phyloP scores from a whole-genome alignment of 2,797 vertebrate species.

The Lutra lutra region DNA sequence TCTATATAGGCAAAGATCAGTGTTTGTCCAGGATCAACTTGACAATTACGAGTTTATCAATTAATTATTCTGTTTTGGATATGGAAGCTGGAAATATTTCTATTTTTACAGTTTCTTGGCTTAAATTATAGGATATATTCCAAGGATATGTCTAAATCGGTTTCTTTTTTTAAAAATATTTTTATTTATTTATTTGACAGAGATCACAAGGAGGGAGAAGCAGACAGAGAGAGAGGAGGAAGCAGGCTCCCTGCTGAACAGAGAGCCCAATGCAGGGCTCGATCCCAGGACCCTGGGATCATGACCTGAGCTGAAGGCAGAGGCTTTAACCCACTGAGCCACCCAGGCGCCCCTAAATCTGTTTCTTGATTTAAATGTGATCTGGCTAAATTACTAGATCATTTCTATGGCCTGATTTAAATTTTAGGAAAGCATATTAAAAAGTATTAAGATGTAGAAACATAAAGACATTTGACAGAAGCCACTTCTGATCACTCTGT shows the following conservation, averaged over 20 bases:
- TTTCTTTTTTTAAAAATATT: too few relatives aligned
- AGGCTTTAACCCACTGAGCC: too few relatives aligned
- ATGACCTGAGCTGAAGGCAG: too few relatives aligned
- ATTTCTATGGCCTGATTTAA: background rate
- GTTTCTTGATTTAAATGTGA: background rate
- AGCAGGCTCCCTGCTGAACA: too few relatives aligned
- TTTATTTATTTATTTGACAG: too few relatives aligned
- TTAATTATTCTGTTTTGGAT: background rate
- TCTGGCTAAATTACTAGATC: background rate
- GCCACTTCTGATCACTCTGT: background rate
- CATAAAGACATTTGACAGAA: background rate
- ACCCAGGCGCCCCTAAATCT: background rate
- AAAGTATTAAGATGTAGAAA: background rate
- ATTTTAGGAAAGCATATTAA: background rate
- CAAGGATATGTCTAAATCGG: background rate
- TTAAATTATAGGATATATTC: background rate
- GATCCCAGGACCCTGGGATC: too few relatives aligned
- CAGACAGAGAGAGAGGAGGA: too few relatives aligned
- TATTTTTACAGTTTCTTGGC: background rate
- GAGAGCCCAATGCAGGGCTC: too few relatives aligned
- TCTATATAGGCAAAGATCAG: background rate
- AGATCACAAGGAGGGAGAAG: too few relatives aligned
- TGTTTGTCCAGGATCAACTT: background rate
- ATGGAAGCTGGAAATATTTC: background rate
- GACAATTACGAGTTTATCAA: background rate